phyloP scores from a whole-genome alignment of 2,888 invertebrate genomes.

The Clistopyga incitator region DNA sequence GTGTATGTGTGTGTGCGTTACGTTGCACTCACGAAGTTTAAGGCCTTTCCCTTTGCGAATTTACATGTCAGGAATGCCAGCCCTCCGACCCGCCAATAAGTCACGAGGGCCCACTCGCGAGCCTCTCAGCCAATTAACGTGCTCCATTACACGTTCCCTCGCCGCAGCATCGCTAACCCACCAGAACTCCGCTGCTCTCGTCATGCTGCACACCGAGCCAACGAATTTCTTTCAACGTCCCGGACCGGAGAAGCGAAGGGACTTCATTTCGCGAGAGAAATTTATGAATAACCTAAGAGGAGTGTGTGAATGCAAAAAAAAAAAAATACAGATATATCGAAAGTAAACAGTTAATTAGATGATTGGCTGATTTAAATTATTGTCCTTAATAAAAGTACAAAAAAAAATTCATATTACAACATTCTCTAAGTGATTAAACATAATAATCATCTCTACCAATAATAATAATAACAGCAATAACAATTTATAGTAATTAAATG shows the following conservation, averaged over 20 bases:
- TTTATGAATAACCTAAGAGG: not conserved
- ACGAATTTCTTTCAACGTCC: slow-evolving; percentile 39
- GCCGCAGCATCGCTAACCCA: not conserved
- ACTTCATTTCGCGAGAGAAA: not conserved
- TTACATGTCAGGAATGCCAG: slow-evolving; percentile 58
- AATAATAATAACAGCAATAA: not conserved
- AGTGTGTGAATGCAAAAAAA: not conserved
- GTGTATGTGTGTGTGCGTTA: not conserved
- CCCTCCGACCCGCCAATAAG: slow-evolving; percentile 55
- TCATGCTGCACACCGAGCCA: not conserved
- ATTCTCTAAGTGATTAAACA: not conserved
- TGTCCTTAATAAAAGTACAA: no score
- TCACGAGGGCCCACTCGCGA: slow-evolving; percentile 47
- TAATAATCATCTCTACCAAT: not conserved
- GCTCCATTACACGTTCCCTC: slow-evolving; percentile 44
- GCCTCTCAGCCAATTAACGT: slow-evolving; percentile 55
- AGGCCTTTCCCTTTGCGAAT: slow-evolving; percentile 44
- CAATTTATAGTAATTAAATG: not conserved
- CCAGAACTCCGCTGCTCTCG: not conserved
- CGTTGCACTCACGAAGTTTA: not conserved
- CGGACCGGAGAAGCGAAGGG: not conserved
- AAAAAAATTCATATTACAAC: no score
- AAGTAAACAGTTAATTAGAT: not conserved
- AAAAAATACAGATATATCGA: not conserved
- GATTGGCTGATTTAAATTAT: not conserved